phyloP scores from a whole-genome alignment of 2,888 invertebrate genomes.

The Oscheius sp. region DNA sequence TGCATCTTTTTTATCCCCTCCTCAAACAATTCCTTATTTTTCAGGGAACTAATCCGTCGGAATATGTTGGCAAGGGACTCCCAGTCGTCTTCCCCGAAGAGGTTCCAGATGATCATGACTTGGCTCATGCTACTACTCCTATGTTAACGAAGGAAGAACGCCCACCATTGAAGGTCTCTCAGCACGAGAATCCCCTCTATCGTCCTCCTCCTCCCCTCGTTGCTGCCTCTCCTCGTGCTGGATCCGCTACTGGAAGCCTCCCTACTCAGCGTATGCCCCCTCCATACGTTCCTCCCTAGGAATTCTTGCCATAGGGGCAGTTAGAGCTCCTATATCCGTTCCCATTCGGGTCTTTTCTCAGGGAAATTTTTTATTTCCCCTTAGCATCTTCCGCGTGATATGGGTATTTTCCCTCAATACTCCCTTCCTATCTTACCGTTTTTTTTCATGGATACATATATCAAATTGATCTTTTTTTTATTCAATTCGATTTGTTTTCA shows the following conservation, averaged over 20 bases:
- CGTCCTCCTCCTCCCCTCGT: slow-evolving; percentile 87
- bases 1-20: slow-evolving; percentile 32
- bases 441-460: no score
- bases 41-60: slow-evolving; percentile 40
- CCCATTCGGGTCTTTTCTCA: neutral
- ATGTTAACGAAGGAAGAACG: slow-evolving; percentile 93
- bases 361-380: neutral
- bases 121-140: slow-evolving; percentile 80
- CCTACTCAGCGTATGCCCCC: slow-evolving; percentile 90
- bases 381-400: neutral
- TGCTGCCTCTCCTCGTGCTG: slow-evolving; percentile 46
- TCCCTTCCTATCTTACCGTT: neutral
- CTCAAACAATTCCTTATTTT: slow-evolving; percentile 4
- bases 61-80: slow-evolving; percentile 75
- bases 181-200: slow-evolving; percentile 79
- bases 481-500: no score
- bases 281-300: slow-evolving; percentile 95
- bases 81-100: slow-evolving; percentile 95
- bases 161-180: slow-evolving; percentile 78
- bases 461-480: no score
- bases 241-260: slow-evolving; percentile 31
- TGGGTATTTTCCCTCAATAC: neutral
- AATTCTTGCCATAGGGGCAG: neutral
- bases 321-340: no score
- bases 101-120: slow-evolving; percentile 80